phyloP scores from a whole-genome alignment of 2,888 invertebrate genomes.

The Trachelus tabidus region DNA sequence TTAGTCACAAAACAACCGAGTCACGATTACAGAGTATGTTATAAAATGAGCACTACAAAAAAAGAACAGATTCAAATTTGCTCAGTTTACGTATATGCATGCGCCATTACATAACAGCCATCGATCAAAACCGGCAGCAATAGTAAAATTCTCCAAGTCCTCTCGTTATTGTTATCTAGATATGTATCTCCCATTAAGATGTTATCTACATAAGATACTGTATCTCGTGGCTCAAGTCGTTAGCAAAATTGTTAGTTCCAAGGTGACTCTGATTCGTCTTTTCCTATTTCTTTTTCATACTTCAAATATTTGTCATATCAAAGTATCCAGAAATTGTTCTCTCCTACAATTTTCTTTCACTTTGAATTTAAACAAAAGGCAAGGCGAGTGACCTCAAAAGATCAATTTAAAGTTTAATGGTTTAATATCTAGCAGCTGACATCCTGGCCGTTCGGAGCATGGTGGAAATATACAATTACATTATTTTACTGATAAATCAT shows the following conservation, averaged over 20 bases:
- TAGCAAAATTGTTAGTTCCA: background rate
- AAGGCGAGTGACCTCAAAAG: background rate
- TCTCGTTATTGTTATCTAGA: background rate
- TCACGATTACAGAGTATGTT: background rate
- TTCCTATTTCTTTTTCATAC: background rate
- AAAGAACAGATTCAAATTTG: background rate
- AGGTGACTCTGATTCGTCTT: background rate
- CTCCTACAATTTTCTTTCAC: background rate
- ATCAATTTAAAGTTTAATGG: background rate
- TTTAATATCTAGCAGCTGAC: background rate
- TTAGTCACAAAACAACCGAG: background rate
- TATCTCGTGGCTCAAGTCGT: background rate
- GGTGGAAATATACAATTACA: conserved; percentile 4
- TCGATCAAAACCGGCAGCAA: background rate
- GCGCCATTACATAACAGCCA: background rate
- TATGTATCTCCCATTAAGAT: background rate
- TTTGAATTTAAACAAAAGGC: background rate
- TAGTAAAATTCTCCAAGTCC: background rate
- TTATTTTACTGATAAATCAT: background rate
- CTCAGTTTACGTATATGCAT: background rate
- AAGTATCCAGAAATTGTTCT: background rate
- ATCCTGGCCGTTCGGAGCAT: conserved; percentile 2
- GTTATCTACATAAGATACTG: background rate
- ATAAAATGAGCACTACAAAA: background rate
- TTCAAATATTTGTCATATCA: background rate